Conservation (phyloP, 2,888 invertebrate genomes). For the Meiosimyza decipiens region DNA sequence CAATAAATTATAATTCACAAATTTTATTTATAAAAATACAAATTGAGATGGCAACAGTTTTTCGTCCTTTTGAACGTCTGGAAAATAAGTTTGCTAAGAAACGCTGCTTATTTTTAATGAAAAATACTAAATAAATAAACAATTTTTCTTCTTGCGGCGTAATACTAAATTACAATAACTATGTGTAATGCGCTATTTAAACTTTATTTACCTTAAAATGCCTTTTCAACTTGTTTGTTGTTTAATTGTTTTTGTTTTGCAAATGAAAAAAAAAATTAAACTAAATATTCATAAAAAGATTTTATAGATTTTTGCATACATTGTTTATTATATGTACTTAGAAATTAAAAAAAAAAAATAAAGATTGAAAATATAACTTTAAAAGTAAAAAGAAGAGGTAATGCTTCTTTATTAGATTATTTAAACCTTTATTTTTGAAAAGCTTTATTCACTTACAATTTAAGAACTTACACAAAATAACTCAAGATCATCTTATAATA, state of each 20-base stretch:
- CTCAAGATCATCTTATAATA: not conserved
- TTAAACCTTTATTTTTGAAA: not conserved
- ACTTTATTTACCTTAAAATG: constrained; percentile 15
- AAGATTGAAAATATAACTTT: no score
- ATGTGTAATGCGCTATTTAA: not conserved
- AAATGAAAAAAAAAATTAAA: constrained; percentile 9
- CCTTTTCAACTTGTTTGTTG: constrained; percentile 25
- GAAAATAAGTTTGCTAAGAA: not conserved
- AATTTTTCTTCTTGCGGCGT: no score
- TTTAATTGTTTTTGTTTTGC: constrained; percentile 9
- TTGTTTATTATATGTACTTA: constrained; percentile 7
- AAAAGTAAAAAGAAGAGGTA: no score
- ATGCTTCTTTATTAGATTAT: constrained; percentile 10
- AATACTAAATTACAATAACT: no score
- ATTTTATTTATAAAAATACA: constrained; percentile 19
- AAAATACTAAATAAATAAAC: no score
- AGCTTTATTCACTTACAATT: constrained; percentile 12
- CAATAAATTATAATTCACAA: not conserved
- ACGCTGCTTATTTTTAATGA: not conserved
- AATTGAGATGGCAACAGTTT: constrained; percentile 12
- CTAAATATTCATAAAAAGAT: constrained; percentile 2
- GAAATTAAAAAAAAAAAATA: no score
- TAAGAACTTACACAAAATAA: not conserved
- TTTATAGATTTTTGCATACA: constrained; percentile 17
- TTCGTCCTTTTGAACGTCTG: constrained; percentile 19